Base-by-base conservation (phyloP, 2,113 vertebrate species). In the Nothobranchius kuhntae region DNA sequence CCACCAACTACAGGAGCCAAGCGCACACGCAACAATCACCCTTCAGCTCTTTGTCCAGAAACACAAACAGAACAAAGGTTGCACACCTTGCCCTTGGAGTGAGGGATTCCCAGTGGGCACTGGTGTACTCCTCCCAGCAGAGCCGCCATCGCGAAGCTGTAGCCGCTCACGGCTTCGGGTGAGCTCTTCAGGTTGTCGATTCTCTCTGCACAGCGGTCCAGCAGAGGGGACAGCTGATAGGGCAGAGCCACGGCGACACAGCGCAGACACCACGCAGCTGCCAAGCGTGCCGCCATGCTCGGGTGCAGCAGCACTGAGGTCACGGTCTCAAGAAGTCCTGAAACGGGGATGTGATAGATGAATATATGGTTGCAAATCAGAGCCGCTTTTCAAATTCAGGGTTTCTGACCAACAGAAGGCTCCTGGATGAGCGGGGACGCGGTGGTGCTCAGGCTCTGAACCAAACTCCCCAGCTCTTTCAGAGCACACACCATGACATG, bases 401-500 rank as follows among this genome's bases (percentile, higher is more conserved):
- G 24, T 3, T 7, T 80, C 92, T 48, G 87, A 99, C 98, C 98
- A 80, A 97, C 93, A 13, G 97, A 98, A 0, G 96, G 95, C 54
- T 99, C 98, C 86, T 98, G 97, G 85, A 99, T 98, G 54, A 99
- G 95, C 0, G 97, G 98, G 13, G 97, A 96, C 1, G 98, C 95
- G 0, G 96, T 99, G 51, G 98, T 96, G 65, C 94, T 99, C 68
- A 99, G 88, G 53, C 98, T 98, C 90, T 98, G 97, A 53, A 99
- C 96, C 69, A 99, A 92, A 80, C 98, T 98, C 51, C 98, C 96
- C 11, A 99, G 93, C 55, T 99, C 97, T 74, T 98, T 96, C 0
- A 99, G 93, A 2, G 97, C 98, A 47, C 98, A 99, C 75, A 99
- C 98, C 97, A 99, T 98, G 38, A 99, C 95, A 0, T 99, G 98